Evolutionary conservation across 2,888 invertebrate species (phyloP).

Genomic region (Heteropelma amictum): DNA sequence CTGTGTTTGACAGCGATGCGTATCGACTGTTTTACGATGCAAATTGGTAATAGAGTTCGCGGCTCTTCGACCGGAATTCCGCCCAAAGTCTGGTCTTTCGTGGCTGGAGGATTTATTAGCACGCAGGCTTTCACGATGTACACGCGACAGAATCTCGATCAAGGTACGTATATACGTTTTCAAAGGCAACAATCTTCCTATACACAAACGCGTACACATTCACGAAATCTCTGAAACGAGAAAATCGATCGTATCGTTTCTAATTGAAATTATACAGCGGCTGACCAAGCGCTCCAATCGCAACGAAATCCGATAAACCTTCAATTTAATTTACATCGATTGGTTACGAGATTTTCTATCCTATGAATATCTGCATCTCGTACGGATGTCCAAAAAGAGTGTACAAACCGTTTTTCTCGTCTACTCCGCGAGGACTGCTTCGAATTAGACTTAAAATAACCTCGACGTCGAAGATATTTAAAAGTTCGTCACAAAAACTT

Average conservation of each 20-base stretch:
- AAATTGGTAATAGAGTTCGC: conserved; percentile 64
- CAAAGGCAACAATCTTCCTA: not conserved
- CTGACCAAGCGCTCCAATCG: conserved; percentile 16
- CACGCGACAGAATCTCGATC: conserved; percentile 15
- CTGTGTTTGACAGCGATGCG: not conserved
- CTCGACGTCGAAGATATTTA: no score
- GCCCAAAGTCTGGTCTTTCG: not conserved
- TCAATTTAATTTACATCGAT: conserved; percentile 44
- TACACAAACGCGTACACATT: not conserved
- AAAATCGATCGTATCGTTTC: conserved; percentile 39
- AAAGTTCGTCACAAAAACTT: no score
- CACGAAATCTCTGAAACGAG: not conserved
- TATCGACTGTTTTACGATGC: conserved; percentile 53
- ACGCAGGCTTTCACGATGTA: not conserved
- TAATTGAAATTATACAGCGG: conserved; percentile 44
- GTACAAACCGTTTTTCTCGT: no score
- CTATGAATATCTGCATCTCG: not conserved
- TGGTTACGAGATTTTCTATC: conserved; percentile 1
- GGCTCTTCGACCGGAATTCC: conserved; percentile 14
- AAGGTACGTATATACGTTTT: not conserved
- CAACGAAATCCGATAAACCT: conserved; percentile 46
- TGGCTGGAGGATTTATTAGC: not conserved
- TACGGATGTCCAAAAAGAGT: no score
- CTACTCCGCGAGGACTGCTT: no score
- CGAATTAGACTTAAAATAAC: no score